A percentile compares a stretch with the other conserved stretches of the same genome.
These are phyloP conservation scores for Paedocypris micromegethes DNA, from an alignment of 2,797 vertebrate genomes.

Conservation along the genomic window DNA sequence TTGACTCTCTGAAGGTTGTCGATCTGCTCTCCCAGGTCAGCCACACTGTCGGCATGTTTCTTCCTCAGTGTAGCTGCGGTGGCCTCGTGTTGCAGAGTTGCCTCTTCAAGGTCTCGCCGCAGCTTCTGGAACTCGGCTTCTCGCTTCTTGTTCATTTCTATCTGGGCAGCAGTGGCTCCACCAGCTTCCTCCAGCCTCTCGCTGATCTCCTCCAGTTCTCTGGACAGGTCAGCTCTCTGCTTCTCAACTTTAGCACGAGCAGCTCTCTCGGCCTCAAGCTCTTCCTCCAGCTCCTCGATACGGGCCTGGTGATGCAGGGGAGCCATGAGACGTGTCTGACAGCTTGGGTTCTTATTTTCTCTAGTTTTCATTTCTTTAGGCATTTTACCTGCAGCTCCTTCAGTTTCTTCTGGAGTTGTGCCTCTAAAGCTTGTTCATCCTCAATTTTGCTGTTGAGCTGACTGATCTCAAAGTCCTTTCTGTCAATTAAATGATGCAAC, in stretches of 20 bases:
- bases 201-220: constrained; percentile 78
- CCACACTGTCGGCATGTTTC: constrained; percentile 72
- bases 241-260: constrained; percentile 75
- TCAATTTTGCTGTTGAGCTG: constrained; percentile 73
- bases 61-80: constrained; percentile 69
- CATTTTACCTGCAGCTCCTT: constrained; percentile 82
- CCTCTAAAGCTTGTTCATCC: constrained; percentile 73
- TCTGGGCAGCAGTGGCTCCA: constrained; percentile 70
- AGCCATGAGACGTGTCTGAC: too few relatives aligned
- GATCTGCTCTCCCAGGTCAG: constrained; percentile 72
- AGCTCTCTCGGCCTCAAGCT: constrained; percentile 72
- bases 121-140: constrained; percentile 77
- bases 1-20: constrained; percentile 77
- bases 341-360: too few relatives aligned
- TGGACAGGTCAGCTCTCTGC: constrained; percentile 70
- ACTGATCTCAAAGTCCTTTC: constrained; percentile 74
- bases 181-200: constrained; percentile 75
- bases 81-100: constrained; percentile 74
- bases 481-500: too few relatives aligned
- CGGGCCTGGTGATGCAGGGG: too few relatives aligned
- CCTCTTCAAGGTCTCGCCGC: constrained; percentile 73
- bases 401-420: constrained; percentile 80
- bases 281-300: constrained; percentile 76
- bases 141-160: constrained; percentile 63
- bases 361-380: too few relatives aligned